Percentiles rank a stretch among this genome's conserved stretches.
Evolutionary conservation across 2,797 vertebrate species (phyloP).

Genomic region (Picus viridis): DNA sequence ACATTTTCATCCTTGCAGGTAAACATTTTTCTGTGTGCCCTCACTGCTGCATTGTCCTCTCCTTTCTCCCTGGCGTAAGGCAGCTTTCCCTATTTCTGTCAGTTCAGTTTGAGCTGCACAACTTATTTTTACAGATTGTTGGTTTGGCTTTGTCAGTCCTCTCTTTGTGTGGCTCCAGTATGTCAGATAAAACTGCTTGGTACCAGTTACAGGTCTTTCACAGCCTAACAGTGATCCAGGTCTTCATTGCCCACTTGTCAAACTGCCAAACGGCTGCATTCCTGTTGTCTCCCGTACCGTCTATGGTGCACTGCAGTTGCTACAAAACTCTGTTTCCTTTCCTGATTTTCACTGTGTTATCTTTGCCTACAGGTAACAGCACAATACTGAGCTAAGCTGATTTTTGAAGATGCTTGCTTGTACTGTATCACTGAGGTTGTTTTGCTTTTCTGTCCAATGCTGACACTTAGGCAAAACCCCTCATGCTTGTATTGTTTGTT

Average conservation of each 20-base stretch:
- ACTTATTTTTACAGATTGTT: not conserved
- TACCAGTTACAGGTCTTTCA: not conserved
- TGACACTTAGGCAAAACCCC: not conserved
- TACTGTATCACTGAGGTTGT: not conserved
- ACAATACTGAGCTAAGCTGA: not conserved
- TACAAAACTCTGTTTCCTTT: not conserved
- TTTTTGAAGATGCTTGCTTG: not conserved
- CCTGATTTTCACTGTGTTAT: not conserved
- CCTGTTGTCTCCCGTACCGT: accelerated
- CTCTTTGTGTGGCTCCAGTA: not conserved
- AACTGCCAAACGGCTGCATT: not conserved
- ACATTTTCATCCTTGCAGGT: not conserved
- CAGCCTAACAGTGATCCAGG: not conserved
- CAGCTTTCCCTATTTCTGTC: not conserved
- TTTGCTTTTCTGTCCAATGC: not conserved
- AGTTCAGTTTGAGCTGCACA: not conserved
- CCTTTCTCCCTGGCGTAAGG: not conserved
- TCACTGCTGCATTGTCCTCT: not conserved
- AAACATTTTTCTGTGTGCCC: not conserved
- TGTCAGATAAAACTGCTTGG: not conserved
- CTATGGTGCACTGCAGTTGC: not conserved
- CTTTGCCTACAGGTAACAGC: not conserved
- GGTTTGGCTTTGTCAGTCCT: not conserved
- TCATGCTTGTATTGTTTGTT: not conserved
- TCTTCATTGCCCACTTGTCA: not conserved